Evolutionary conservation across 2,797 vertebrate genomes (phyloP), one percentile per base, ranked within the genome.

Genomic region (Sebastiscus tertius): DNA sequence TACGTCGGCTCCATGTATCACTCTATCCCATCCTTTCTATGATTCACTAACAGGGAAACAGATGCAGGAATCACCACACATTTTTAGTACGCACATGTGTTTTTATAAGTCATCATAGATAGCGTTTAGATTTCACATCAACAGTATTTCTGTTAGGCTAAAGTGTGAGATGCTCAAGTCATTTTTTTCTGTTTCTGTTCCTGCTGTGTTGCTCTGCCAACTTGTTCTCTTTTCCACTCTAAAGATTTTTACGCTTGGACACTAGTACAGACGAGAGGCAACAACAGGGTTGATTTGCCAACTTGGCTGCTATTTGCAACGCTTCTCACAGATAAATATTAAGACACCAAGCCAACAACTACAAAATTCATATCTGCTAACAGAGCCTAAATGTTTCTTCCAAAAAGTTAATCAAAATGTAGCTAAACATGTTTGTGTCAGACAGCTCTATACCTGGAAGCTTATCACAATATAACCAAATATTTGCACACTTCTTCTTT

Each of bases 221-320:
- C 56, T 81, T 75, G 22, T 66, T 78, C 60, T 74, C 36, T 20
- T 64, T 34, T 82, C 63, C 60, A 34, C 56, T 67, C 27, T 20
- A 14, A 77, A 60, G 62, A 66, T 27, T 61, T 80, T 55, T 29
- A 64, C n/a, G 8, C 66, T 33, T 20, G 29, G 59, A 60, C 26
- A 52, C 64, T 75, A 49, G 31, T 72, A 24, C 22, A 75, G 72
- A 74, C 61, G 20, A 77, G 26, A 65, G 58, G 62, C 79, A 86
- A 71, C 72, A 72, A 33, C 39, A 60, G 33, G 6, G 65, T 69
- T 74, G 27, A 76, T 63, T 72, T 83, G 80, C 80, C 74, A 84
- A 81, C 72, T 85, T 79, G 70, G 65, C 72, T 82, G 79, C 67
- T 75, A 29, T 84, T 77, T 79, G 61, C 49, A 81, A 74, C 73